phyloP scores from a whole-genome alignment of 2,888 invertebrate species.

The Chelonus formosanus region DNA sequence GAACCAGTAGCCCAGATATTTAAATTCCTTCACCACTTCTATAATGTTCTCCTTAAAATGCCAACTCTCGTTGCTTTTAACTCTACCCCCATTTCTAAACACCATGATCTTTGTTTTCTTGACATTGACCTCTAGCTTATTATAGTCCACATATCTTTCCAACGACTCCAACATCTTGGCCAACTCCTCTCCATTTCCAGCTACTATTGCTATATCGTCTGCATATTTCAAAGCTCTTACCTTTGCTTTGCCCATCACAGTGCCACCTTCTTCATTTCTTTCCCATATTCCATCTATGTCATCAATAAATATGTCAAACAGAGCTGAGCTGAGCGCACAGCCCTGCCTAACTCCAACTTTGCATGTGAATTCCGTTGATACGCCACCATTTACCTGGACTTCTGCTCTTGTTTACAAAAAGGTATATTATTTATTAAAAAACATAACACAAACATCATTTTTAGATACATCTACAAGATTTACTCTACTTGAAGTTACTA shows the following conservation, averaged over 20 bases:
- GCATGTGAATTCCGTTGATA: too few species aligned
- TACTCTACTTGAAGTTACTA: too few species aligned
- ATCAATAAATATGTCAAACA: constrained; percentile 12
- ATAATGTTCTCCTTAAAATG: constrained; percentile 26
- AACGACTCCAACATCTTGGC: constrained; percentile 5
- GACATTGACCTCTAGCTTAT: constrained; percentile 27
- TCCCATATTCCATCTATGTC: not conserved
- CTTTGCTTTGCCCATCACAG: constrained; percentile 9
- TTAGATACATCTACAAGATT: too few species aligned
- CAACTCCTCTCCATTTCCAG: not conserved
- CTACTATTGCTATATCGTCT: constrained; percentile 12
- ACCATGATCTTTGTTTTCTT: constrained; percentile 33
- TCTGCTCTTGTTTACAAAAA: too few species aligned
- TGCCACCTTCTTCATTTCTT: constrained; percentile 2
- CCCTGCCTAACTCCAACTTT: too few species aligned
- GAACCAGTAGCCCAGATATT: constrained; percentile 33
- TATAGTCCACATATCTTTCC: constrained; percentile 24
- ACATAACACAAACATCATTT: too few species aligned
- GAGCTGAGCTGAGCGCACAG: constrained; percentile 5
- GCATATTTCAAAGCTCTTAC: too few species aligned
- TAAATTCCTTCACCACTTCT: constrained; percentile 33
- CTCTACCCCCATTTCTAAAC: constrained; percentile 32
- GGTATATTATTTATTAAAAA: too few species aligned
- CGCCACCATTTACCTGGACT: too few species aligned
- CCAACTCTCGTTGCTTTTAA: constrained; percentile 15